Conservation (phyloP, 2,888 invertebrate genomes). For the Ceramica pisi region DNA sequence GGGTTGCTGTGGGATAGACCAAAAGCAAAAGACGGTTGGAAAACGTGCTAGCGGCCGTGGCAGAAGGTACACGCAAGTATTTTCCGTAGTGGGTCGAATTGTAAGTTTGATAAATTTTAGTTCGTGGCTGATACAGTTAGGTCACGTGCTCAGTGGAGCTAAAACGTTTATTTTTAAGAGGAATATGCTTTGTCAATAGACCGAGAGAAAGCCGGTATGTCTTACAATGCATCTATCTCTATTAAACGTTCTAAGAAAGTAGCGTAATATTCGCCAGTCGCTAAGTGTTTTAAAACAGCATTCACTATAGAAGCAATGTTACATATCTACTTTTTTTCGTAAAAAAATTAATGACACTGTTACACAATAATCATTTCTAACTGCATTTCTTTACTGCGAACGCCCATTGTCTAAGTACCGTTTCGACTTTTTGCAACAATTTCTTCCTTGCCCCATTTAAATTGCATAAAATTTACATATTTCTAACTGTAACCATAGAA, state of each 20-base stretch:
- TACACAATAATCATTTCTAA: slow-evolving; percentile 68
- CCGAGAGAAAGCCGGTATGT: slow-evolving; percentile 35
- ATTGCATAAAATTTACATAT: slow-evolving; percentile 74
- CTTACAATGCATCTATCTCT: background rate
- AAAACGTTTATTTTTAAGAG: background rate
- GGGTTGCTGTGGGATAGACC: no score
- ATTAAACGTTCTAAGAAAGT: slow-evolving; percentile 47
- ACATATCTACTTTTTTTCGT: slow-evolving; percentile 49
- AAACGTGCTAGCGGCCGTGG: no score
- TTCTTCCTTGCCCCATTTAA: slow-evolving; percentile 74
- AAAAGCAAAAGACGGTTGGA: no score
- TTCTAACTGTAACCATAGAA: slow-evolving; percentile 64
- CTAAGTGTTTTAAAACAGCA: slow-evolving; percentile 47
- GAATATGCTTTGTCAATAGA: background rate
- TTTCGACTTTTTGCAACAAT: slow-evolving; percentile 75
- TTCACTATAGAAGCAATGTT: slow-evolving; percentile 41
- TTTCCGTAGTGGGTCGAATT: no score
- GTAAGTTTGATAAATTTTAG: no score
- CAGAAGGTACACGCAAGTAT: no score
- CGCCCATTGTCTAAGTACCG: slow-evolving; percentile 68
- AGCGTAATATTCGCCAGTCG: slow-evolving; percentile 44
- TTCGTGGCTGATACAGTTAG: background rate
- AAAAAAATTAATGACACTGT: slow-evolving; percentile 60
- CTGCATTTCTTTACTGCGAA: slow-evolving; percentile 74
- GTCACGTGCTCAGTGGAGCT: background rate